Base-by-base conservation (phyloP, 2,113 vertebrate species). In the Paramormyrops kingsleyae region DNA sequence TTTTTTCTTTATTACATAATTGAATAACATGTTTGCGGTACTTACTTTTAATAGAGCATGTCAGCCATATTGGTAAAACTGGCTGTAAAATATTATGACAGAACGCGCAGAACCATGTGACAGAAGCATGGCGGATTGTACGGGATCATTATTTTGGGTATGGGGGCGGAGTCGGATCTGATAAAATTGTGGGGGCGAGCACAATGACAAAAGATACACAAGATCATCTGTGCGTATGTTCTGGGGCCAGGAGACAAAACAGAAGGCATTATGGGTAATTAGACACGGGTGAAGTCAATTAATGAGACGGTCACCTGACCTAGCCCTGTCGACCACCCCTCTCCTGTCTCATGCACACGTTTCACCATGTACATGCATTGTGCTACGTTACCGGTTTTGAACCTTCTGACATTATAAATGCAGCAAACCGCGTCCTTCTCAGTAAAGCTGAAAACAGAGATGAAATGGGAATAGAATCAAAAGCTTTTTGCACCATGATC, bases 401-500 rank as follows among this genome's bases (percentile, higher is more conserved):
- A 42, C 13, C 35, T 80, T 70, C 9, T 70, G 62, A 31, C 62
- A 31, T 42, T 80, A 39, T 5, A 39, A 80, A 80, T 42, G 31
- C 74, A 42, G 35, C 74, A 80, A 80, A 80, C 13, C 13, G 5
- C 10, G 35, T 80, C 31, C 74, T 80, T 19, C 74, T 80, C 31
- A 80, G 74, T 42, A 42, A 19, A 19, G 17, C 6, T 19, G 17
- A 80, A 42, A 80, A 80, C 42, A 39, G 35, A 80, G 13, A 46
- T 24, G 44, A 39, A 46, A 46, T 21, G 3, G 80, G 39, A 42
- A 83, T 24, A 44, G 80, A 83, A 0, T 83, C 15, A 35, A 83
- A 83, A 35, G 35, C 1, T 8, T 21, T 8, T 46, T 35, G 17
- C 6, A 50, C 86, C 70, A 49, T 74, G 91, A 91, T 89, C 91